Base-by-base conservation (phyloP, 2,888 invertebrate genomes). In the Cheiracanthium punctorium region DNA sequence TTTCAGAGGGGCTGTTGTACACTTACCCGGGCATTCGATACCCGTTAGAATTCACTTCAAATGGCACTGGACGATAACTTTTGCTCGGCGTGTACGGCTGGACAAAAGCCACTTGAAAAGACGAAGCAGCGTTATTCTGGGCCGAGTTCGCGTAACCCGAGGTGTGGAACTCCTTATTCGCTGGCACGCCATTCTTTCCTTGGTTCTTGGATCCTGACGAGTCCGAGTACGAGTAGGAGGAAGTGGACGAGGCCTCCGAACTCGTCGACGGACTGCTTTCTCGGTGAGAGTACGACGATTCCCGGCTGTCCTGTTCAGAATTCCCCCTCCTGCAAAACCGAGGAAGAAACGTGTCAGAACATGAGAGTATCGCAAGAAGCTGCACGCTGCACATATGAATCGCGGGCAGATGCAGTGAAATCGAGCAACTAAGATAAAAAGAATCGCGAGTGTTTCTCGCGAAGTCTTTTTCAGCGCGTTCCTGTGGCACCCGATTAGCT, bases 41-140 rank as follows among this genome's bases (percentile, higher is more conserved):
- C 10, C 69, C 48, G 14, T 28, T 69, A n/a, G 52, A n/a, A 1
- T 58, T 33, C 1, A 81, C 71, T 33, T 87, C 81, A 32, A 87
- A 87, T 65, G 87, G 87, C 58, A 87, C 87, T 5, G 80, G 87
- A 0, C 87, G 65, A 30, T 87, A 87, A 20, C 77, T 65, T 52
- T 81, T 81, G 28, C 43, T 81, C 0, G 87, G 87, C 2, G 52
- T 43, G 32, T 80, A 87, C 12, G 87, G 87, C 28, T 87, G 80
- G 0, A 77, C 86, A 48, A 75, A 80, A 10, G 80, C 64, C 37
- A 80, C 80, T 32, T 86, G 86, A 37, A 86, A 80, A 17, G 74
- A 72, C 10, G 82, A 64, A 4, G 52, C 4, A 2, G 58, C 17
- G 7, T 14, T 17, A 24, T 29, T 37, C 12, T 28, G 41, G 1